phyloP scores from a whole-genome alignment of 2,888 invertebrate species.

The Cryptus viduatorius region DNA sequence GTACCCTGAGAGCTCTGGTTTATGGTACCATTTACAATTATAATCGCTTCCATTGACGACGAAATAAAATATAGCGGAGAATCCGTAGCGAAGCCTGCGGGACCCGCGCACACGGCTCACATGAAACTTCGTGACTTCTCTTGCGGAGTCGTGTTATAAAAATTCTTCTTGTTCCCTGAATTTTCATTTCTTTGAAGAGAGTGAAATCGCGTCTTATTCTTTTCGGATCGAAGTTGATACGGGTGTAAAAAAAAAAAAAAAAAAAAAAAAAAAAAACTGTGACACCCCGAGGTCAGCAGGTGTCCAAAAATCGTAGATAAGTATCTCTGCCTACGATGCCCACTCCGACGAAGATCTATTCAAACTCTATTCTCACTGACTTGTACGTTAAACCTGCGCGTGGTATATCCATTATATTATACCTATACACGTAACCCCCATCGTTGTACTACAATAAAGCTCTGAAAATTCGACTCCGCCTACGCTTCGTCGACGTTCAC shows the following conservation, averaged over 20 bases:
- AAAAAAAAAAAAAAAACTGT: conserved; percentile 29
- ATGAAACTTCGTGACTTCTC: background rate
- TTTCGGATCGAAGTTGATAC: background rate
- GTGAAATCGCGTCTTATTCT: background rate
- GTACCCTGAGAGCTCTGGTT: conserved; percentile 72
- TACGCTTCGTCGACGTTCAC: conserved; percentile 76
- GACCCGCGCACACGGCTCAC: background rate
- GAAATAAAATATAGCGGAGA: conserved; percentile 14
- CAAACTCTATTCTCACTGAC: conserved; percentile 39
- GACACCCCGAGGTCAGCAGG: conserved; percentile 73
- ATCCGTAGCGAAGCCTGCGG: background rate
- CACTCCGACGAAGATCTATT: conserved; percentile 70
- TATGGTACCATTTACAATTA: conserved; percentile 83
- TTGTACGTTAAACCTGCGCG: conserved; percentile 28
- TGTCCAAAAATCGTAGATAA: conserved; percentile 75
- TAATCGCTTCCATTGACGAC: conserved; percentile 75
- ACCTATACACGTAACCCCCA: conserved; percentile 7
- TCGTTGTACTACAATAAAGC: conserved; percentile 34
- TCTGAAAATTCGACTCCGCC: conserved; percentile 71
- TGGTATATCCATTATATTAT: conserved; percentile 4
- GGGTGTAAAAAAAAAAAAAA: conserved; percentile 6
- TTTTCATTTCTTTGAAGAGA: background rate
- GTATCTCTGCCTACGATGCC: conserved; percentile 70
- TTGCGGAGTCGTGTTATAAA: background rate
- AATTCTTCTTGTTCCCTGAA: background rate